Percentiles rank a stretch among this genome's conserved stretches.
These are phyloP conservation scores for Meloidogyne chitwoodi DNA, from an alignment of 1,140 invertebrate species.

Conservation along the genomic window DNA sequence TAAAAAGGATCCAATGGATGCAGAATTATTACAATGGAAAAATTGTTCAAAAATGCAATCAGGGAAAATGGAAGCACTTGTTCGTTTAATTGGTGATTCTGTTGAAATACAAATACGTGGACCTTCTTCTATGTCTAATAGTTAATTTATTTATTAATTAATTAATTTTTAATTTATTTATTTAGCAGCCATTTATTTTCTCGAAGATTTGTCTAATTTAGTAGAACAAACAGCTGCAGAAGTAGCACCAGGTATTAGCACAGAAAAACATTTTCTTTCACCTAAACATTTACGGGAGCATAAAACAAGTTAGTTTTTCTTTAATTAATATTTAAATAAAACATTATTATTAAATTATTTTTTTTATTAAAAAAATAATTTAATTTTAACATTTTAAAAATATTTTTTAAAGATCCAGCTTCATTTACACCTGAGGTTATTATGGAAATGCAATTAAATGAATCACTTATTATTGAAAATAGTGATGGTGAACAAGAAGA, in stretches of 20 bases:
- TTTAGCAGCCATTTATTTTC: conserved; percentile 68
- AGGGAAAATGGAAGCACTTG: conserved; percentile 71
- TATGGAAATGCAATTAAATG: conserved; percentile 65
- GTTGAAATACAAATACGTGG: conserved; percentile 70
- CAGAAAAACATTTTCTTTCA: conserved; percentile 59
- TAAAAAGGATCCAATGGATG: conserved; percentile 62
- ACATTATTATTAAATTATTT: too few relatives aligned
- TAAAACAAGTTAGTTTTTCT: conserved; percentile 9
- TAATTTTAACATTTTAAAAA: too few relatives aligned
- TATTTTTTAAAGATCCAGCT: conserved; percentile 33
- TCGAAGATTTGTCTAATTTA: conserved; percentile 72
- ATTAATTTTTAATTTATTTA: background rate
- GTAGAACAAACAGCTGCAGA: conserved; percentile 67
- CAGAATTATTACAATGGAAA: conserved; percentile 76
- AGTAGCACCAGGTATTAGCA: conserved; percentile 58
- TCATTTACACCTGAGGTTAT: conserved; percentile 66
- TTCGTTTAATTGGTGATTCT: conserved; percentile 69
- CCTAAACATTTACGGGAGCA: conserved; percentile 56
- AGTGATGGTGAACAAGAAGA: conserved; percentile 68
- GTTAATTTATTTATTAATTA: background rate
- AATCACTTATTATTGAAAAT: conserved; percentile 64
- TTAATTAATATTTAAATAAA: background rate
- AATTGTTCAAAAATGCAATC: conserved; percentile 74
- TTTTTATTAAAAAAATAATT: too few relatives aligned
- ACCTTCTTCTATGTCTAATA: conserved; percentile 65